A percentile compares a stretch with the other conserved stretches of the same genome.
Conservation (phyloP, 2,797 vertebrate genomes). For the Amblyraja radiata region DNA sequence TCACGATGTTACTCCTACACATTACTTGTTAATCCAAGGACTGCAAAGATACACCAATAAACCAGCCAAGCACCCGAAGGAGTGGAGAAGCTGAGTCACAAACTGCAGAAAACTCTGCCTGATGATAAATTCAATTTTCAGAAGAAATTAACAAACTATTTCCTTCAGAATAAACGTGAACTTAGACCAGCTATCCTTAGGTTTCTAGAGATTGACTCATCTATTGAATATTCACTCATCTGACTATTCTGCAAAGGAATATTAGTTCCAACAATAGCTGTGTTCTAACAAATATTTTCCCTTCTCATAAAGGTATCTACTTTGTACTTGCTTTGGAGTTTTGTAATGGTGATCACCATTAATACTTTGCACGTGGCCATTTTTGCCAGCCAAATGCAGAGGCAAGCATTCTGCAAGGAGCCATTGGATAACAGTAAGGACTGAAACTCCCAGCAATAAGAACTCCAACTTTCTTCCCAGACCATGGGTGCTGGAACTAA, state of each 20-base stretch:
- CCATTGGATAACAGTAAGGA: neutral
- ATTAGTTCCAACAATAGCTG: neutral
- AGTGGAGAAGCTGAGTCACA: neutral
- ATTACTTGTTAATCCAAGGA: neutral
- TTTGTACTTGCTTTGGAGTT: neutral
- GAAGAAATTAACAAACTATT: neutral
- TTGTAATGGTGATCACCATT: neutral
- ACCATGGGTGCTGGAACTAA: neutral
- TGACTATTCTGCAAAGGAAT: neutral
- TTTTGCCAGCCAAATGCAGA: neutral
- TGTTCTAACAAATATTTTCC: neutral
- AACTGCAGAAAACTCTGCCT: neutral
- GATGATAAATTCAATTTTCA: neutral
- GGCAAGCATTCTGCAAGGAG: neutral
- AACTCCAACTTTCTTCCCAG: neutral
- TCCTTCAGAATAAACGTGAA: neutral
- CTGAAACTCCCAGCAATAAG: neutral
- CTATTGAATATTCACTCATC: neutral
- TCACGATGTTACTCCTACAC: slow-evolving; percentile 28
- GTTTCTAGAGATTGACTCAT: neutral
- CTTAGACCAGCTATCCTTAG: neutral
- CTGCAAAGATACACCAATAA: neutral
- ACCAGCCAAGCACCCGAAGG: neutral
- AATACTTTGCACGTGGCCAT: neutral
- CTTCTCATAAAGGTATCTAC: neutral